phyloP scores from a whole-genome alignment of 1,140 invertebrate species.

The Monochamus saltuarius region DNA sequence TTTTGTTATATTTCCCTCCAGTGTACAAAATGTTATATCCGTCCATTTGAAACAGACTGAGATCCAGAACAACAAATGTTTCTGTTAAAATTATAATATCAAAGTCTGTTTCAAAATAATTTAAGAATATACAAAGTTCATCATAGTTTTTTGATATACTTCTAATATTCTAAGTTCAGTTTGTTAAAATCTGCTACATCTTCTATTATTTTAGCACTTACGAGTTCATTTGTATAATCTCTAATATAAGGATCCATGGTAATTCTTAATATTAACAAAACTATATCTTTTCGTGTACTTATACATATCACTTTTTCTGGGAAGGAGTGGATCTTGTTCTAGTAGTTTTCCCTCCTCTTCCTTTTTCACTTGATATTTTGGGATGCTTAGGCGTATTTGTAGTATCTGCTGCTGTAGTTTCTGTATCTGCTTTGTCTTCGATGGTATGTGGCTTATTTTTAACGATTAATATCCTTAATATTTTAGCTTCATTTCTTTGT shows the following conservation, averaged over 20 bases:
- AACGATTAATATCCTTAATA: background rate
- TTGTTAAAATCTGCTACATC: background rate
- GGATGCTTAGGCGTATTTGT: background rate
- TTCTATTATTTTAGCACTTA: background rate
- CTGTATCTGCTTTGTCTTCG: conserved; percentile 6
- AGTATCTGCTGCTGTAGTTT: conserved; percentile 5
- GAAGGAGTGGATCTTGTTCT: background rate
- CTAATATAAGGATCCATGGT: conserved; percentile 7
- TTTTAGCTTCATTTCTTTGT: background rate
- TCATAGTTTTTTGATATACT: conserved; percentile 10
- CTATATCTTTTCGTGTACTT: background rate
- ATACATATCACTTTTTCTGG: background rate
- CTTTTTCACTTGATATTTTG: background rate
- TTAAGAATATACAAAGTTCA: conserved; percentile 7
- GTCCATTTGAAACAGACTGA: background rate
- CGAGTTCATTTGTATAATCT: conserved; percentile 6
- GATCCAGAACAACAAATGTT: background rate
- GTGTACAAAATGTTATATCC: conserved; percentile 4
- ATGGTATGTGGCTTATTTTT: conserved; percentile 9
- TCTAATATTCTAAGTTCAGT: conserved; percentile 4
- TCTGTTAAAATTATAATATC: conserved; percentile 8
- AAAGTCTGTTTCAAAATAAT: background rate
- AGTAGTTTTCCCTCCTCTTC: background rate
- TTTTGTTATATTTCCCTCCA: conserved; percentile 2
- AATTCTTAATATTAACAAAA: background rate